Conservation (phyloP, 92 coral and sea anemone species). For the Ricordea florida region DNA sequence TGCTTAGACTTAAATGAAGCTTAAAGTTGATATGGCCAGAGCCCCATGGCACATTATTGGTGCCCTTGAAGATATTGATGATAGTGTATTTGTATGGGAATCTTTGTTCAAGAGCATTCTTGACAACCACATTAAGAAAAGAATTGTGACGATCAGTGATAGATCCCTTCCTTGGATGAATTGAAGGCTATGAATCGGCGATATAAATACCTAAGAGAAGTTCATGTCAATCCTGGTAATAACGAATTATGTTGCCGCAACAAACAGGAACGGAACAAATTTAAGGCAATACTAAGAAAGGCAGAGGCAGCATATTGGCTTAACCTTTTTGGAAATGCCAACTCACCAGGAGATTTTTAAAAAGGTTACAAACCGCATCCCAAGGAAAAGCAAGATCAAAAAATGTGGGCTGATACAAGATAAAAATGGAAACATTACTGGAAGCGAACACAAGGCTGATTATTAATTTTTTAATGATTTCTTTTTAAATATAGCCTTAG, state of each 20-base stretch:
- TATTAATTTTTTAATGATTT: slow-evolving; percentile 9
- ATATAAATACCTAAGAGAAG: slow-evolving; percentile 10
- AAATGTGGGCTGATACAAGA: too few relatives aligned
- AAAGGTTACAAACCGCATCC: too few relatives aligned
- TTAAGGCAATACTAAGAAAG: slow-evolving; percentile 13
- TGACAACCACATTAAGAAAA: slow-evolving; percentile 10
- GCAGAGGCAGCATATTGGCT: too few relatives aligned
- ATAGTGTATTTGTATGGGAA: slow-evolving; percentile 23
- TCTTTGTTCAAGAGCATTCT: slow-evolving; percentile 14
- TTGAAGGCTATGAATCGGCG: slow-evolving; percentile 23
- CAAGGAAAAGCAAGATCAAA: too few relatives aligned
- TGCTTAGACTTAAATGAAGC: neutral
- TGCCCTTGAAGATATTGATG: slow-evolving; percentile 34
- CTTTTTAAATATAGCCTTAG: slow-evolving; percentile 4
- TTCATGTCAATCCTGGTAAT: slow-evolving; percentile 18
- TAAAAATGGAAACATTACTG: neutral
- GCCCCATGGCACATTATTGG: slow-evolving; percentile 25
- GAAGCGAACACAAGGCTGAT: slow-evolving; percentile 3
- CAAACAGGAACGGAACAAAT: slow-evolving; percentile 9
- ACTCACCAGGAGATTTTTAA: too few relatives aligned
- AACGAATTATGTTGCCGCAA: slow-evolving; percentile 8
- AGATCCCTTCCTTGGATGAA: slow-evolving; percentile 31
- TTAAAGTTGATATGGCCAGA: slow-evolving; percentile 14
- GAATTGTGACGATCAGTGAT: slow-evolving; percentile 16
- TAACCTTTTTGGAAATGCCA: too few relatives aligned